Conservation (phyloP, 2,888 invertebrate species). For the Sarcophaga caerulescens region DNA sequence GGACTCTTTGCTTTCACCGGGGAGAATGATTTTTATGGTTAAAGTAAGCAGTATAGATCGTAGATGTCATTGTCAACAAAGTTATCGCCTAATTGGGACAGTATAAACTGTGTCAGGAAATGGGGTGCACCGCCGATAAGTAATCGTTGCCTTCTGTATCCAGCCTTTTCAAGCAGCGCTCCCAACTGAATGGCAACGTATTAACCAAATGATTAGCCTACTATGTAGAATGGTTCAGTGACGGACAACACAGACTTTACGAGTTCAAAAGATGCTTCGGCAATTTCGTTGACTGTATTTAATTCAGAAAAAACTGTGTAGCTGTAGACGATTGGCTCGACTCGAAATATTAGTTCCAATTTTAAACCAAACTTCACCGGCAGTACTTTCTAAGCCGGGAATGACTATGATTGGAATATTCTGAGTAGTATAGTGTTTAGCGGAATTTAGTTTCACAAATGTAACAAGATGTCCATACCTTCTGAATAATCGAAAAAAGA, state of each 20-base stretch:
- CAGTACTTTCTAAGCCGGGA: constrained; percentile 88
- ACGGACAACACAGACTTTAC: constrained; percentile 83
- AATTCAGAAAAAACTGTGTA: constrained; percentile 74
- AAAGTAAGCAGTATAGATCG: constrained; percentile 75
- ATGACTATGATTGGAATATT: constrained; percentile 82
- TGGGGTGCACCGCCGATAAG: constrained; percentile 92
- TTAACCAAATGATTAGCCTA: constrained; percentile 95
- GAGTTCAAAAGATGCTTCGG: constrained; percentile 80
- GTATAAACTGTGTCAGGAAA: constrained; percentile 83
- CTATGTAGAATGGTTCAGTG: constrained; percentile 86
- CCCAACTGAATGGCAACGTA: constrained; percentile 90
- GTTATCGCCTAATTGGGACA: constrained; percentile 74
- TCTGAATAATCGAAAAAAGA: too few species aligned
- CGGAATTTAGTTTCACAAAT: too few species aligned
- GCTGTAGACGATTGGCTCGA: constrained; percentile 75
- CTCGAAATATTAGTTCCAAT: constrained; percentile 74
- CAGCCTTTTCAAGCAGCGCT: constrained; percentile 86
- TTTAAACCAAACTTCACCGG: constrained; percentile 80
- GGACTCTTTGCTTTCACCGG: constrained; percentile 76
- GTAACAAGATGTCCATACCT: constrained; percentile 84
- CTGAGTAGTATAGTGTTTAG: too few species aligned
- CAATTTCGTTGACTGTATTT: constrained; percentile 74
- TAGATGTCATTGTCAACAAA: constrained; percentile 77
- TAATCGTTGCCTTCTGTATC: constrained; percentile 85
- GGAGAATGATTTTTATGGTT: constrained; percentile 77